Evolutionary conservation across 2,888 invertebrate species (phyloP).

Genomic region (Leptogaster cylindrica): DNA sequence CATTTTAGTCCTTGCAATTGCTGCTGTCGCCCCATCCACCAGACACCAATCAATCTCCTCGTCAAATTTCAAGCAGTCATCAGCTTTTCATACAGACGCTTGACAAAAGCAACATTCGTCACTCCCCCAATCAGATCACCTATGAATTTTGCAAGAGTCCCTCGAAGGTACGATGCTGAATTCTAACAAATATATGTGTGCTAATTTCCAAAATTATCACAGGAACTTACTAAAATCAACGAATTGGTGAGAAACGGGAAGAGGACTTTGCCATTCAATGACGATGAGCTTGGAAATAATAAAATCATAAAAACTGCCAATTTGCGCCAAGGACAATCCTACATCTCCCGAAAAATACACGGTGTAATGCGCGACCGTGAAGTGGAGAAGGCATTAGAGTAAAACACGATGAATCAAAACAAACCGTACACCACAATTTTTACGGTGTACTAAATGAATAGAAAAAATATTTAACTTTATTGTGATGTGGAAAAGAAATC

Average conservation of each 20-base stretch:
- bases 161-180: slow-evolving; percentile 54
- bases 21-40: slow-evolving; percentile 77
- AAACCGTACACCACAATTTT: too few relatives aligned
- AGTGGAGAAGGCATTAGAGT: too few relatives aligned
- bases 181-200: neutral
- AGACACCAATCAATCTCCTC: slow-evolving; percentile 60
- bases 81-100: slow-evolving; percentile 68
- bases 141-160: slow-evolving; percentile 59
- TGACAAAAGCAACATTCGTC: slow-evolving; percentile 61
- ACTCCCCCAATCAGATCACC: slow-evolving; percentile 56
- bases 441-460: too few relatives aligned
- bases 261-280: slow-evolving; percentile 55
- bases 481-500: too few relatives aligned
- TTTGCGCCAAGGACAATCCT: slow-evolving; percentile 28
- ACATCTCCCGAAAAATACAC: slow-evolving; percentile 50
- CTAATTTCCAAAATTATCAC: neutral
- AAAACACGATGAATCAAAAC: too few relatives aligned
- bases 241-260: slow-evolving; percentile 56
- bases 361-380: slow-evolving; percentile 54
- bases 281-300: slow-evolving; percentile 49
- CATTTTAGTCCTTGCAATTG: slow-evolving; percentile 58
- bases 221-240: slow-evolving; percentile 57
- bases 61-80: slow-evolving; percentile 62
- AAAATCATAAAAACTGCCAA: neutral
- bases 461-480: too few relatives aligned